Conservation (phyloP, 2,888 invertebrate species). For the Sceliomorpha sp. region DNA sequence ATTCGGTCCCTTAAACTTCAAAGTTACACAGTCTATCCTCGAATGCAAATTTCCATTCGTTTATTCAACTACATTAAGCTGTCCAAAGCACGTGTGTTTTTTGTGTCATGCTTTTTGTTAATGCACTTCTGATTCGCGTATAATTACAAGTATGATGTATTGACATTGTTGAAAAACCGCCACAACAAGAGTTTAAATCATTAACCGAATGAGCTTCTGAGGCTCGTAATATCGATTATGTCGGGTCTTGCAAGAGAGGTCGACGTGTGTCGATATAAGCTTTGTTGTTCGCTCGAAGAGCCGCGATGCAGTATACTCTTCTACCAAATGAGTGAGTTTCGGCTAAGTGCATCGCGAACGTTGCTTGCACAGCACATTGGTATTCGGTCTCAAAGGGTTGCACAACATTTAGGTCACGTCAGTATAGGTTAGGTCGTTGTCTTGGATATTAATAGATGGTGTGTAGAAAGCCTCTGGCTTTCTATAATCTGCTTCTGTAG, state of each 20-base stretch:
- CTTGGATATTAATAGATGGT: constrained; percentile 44
- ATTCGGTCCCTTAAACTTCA: too few species aligned
- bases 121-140: too few species aligned
- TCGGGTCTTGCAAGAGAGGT: constrained; percentile 31
- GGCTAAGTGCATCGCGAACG: constrained; percentile 48
- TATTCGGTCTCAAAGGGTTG: constrained; percentile 57
- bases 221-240: constrained; percentile 49
- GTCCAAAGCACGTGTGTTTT: too few species aligned
- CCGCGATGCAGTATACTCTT: constrained; percentile 45
- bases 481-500: constrained; percentile 35
- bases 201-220: constrained; percentile 36
- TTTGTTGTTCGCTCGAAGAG: constrained; percentile 33
- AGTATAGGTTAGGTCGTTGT: constrained; percentile 50
- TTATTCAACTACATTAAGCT: too few species aligned
- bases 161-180: too few species aligned
- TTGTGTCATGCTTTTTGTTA: too few species aligned
- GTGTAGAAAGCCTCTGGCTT: constrained; percentile 29
- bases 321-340: constrained; percentile 50
- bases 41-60: too few species aligned
- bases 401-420: constrained; percentile 60
- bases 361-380: constrained; percentile 46
- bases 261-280: constrained; percentile 49
- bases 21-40: too few species aligned
- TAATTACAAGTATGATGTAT: too few species aligned
- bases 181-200: constrained; percentile 27